Conservation (phyloP, 1,140 invertebrate genomes). For the Atta colombica region DNA sequence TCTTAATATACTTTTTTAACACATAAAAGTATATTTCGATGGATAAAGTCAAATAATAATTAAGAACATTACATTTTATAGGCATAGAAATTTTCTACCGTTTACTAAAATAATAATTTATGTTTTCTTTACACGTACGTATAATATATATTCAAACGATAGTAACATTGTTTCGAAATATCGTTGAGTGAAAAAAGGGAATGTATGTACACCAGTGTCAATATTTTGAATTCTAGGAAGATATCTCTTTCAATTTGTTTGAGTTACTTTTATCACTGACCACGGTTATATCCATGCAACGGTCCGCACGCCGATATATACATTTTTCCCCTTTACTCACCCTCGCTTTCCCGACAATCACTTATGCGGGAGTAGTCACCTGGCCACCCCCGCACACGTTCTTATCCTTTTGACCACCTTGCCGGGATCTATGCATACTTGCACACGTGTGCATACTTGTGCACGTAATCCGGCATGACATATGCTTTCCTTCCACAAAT, state of each 20-base stretch:
- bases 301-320: constrained; percentile 48
- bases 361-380: constrained; percentile 75
- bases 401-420: constrained; percentile 72
- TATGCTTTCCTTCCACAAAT: constrained; percentile 25
- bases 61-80: not conserved
- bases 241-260: constrained; percentile 70
- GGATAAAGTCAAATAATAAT: not conserved
- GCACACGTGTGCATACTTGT: constrained; percentile 54
- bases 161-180: constrained; percentile 1
- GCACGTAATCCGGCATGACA: constrained; percentile 47
- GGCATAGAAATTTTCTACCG: not conserved
- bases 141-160: not conserved
- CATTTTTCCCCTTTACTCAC: constrained; percentile 61
- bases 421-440: constrained; percentile 66
- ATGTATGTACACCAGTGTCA: constrained; percentile 34
- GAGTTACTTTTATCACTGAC: constrained; percentile 70
- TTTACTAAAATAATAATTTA: not conserved
- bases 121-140: not conserved
- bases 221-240: constrained; percentile 59
- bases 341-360: constrained; percentile 70
- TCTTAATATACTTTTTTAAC: not conserved
- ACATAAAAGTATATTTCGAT: not conserved
- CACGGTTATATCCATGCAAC: constrained; percentile 56
- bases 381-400: constrained; percentile 76
- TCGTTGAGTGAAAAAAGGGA: not conserved